phyloP scores from a whole-genome alignment of 2,797 vertebrate species.

The Coregonus suidteri region DNA sequence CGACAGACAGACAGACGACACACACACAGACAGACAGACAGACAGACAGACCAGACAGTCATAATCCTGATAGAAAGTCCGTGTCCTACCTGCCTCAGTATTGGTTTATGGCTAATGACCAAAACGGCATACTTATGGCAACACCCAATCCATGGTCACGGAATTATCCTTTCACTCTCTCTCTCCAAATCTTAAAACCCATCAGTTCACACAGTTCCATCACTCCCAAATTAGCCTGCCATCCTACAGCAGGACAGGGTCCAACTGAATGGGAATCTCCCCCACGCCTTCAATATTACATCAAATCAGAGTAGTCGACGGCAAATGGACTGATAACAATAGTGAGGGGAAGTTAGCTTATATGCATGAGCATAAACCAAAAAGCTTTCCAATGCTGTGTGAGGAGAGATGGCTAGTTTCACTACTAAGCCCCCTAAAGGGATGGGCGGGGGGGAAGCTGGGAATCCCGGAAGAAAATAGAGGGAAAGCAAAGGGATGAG shows the following conservation, averaged over 20 bases:
- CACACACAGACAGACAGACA: no score
- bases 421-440: constrained; percentile 34
- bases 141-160: constrained; percentile 51
- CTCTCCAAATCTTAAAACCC: constrained; percentile 57
- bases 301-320: constrained; percentile 25
- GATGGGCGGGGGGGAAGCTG: constrained; percentile 23
- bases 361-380: constrained; percentile 41
- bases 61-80: constrained; percentile 69
- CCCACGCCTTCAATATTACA: constrained; percentile 25
- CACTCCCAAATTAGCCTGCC: constrained; percentile 51
- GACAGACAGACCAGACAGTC: no score
- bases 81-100: constrained; percentile 56
- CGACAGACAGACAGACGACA: no score
- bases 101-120: constrained; percentile 61
- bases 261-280: constrained; percentile 43
- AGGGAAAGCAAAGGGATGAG: not conserved
- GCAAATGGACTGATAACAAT: constrained; percentile 38
- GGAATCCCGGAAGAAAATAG: constrained; percentile 21
- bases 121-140: constrained; percentile 41
- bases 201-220: constrained; percentile 68
- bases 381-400: constrained; percentile 40
- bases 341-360: constrained; percentile 34
- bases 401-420: constrained; percentile 14
- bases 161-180: constrained; percentile 34
- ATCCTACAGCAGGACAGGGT: constrained; percentile 24